phyloP scores from a whole-genome alignment of 2,797 vertebrate genomes.

The Enteromius trimaculatus region DNA sequence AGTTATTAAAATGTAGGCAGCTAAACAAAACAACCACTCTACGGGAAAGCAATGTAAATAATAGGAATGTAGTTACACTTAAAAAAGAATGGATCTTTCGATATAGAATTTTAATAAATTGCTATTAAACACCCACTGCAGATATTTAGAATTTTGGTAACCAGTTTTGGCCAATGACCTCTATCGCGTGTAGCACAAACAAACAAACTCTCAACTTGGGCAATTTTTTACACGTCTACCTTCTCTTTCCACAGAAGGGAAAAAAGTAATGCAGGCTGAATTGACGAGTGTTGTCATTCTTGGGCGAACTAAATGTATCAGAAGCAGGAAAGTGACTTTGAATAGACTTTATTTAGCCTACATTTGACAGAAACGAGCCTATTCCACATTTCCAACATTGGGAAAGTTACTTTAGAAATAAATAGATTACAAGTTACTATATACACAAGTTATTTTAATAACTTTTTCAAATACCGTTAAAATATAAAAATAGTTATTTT shows the following conservation, averaged over 20 bases:
- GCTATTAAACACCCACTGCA: not conserved
- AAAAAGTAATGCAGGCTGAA: not conserved
- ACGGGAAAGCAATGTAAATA: not conserved
- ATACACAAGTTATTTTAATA: too few species aligned
- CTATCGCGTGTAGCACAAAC: not conserved
- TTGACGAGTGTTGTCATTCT: not conserved
- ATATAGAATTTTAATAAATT: not conserved
- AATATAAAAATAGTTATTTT: too few species aligned
- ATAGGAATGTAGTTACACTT: not conserved
- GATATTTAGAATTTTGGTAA: not conserved
- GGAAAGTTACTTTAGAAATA: not conserved
- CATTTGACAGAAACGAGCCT: not conserved
- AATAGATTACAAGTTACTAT: not conserved
- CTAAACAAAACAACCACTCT: not conserved
- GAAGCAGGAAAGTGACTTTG: not conserved
- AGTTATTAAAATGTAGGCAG: not conserved
- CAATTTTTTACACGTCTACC: not conserved
- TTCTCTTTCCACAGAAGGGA: not conserved
- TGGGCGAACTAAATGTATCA: not conserved
- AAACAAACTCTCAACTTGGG: too few species aligned
- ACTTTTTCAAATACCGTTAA: too few species aligned
- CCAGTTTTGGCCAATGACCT: not conserved
- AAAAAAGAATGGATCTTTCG: not conserved
- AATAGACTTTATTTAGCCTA: not conserved
- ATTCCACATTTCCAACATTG: not conserved